Evolutionary conservation across 37 sponge, comb jelly and placozoan species (phyloP), one percentile per base, ranked within the genome.

Genomic region (Lycopodina hypogea): DNA sequence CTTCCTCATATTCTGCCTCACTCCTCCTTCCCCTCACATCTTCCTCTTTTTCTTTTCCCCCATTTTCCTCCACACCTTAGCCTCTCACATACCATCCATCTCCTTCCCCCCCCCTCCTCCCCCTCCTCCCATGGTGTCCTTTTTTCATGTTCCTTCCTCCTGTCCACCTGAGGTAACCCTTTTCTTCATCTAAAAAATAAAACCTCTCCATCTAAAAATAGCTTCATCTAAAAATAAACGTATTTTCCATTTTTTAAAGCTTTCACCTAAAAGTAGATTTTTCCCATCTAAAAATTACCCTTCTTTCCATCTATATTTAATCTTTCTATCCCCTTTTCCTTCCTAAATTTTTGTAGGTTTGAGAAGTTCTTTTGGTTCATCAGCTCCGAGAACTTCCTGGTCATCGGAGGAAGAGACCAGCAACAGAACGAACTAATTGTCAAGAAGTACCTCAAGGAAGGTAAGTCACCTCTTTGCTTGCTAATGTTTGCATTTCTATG

Each of bases 361-460:
- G 99, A 98, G 85, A 98, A 98, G 85, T 98, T 93, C 80, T 81
- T 78, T 61, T 98, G 96, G 96, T 98, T 93, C 64, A 91, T 98
- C 55, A 90, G 88, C 55, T 93, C 94, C 8, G 99, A 98, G 64
- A 96, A 96, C 38, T 98, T 81, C 76, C 86, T 98, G 24, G 84
- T 98, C 26, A 91, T 98, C 68, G 99, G 96, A 63, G 99, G 99
- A 37, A 65, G 99, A 4, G 99, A 98, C 82, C 92, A 87, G 24
- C 96, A 93, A 72, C 99, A 98, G 71, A 98, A 98, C 71, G 99
- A 98, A 53, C 82, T 89, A 11, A 62, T 95, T 61, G 99, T 98
- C 26, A 95, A 96, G 81, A 90, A 84, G 41, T 87, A 98, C 63
- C 81, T 98, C 26, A 84, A 77, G 9, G 86, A 89, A 48, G 86